Percentiles rank a stretch among this genome's conserved stretches.
Evolutionary conservation across 2,113 vertebrate species (phyloP).

Genomic region (Pardalotus punctatus): DNA sequence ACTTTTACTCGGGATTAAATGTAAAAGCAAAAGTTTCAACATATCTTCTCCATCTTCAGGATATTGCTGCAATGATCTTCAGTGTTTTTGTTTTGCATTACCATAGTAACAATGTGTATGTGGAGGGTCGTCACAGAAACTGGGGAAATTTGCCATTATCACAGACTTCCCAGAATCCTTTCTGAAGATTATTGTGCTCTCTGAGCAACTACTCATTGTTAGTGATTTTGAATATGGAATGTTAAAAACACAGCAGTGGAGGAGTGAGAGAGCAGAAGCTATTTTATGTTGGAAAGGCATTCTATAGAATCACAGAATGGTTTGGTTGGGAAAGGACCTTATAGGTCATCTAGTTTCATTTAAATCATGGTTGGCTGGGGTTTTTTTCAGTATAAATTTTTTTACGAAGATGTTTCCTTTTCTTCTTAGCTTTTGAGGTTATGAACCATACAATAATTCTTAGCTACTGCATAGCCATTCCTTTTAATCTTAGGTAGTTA

Average conservation of each 20-base stretch:
- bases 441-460: neutral
- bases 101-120: accelerated
- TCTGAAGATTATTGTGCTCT: neutral
- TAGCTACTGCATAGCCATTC: neutral
- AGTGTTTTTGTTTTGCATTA: neutral
- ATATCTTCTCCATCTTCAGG: neutral
- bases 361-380: neutral
- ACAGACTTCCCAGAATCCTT: neutral
- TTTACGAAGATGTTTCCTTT: neutral
- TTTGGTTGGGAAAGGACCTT: neutral
- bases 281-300: neutral
- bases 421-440: neutral
- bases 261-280: neutral
- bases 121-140: neutral
- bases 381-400: neutral
- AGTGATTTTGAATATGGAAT: neutral
- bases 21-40: neutral
- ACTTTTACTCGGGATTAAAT: neutral
- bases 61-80: neutral
- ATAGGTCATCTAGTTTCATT: neutral
- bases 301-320: neutral
- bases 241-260: neutral
- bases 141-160: neutral
- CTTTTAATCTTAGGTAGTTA: neutral
- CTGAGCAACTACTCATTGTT: neutral